Percentiles rank a stretch among this genome's conserved stretches.
phyloP scores from a whole-genome alignment of 2,797 vertebrate species.

The Halcyon smyrnensis region DNA sequence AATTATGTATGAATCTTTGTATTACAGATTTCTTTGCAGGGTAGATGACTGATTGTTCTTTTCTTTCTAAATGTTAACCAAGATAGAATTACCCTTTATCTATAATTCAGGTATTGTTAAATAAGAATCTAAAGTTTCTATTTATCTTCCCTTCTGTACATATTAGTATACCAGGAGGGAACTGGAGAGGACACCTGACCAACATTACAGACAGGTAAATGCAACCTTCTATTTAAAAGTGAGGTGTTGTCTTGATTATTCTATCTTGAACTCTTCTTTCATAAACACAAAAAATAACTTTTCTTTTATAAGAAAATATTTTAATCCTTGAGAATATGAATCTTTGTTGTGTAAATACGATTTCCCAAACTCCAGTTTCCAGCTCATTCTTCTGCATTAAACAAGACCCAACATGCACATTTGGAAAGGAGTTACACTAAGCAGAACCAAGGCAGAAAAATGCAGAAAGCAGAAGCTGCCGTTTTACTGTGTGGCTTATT shows the following conservation, averaged over 20 bases:
- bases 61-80: background rate
- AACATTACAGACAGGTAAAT: slow-evolving; percentile 82
- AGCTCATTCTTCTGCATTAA: background rate
- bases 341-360: background rate
- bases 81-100: background rate
- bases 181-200: slow-evolving; percentile 87
- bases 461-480: background rate
- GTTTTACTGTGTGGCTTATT: background rate
- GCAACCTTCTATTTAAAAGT: background rate
- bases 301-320: background rate
- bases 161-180: slow-evolving; percentile 83
- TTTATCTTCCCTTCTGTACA: slow-evolving; percentile 37
- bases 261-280: background rate
- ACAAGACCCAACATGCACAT: background rate
- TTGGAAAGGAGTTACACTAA: background rate
- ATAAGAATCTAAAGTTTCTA: slow-evolving; percentile 16
- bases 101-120: background rate
- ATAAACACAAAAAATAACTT: background rate
- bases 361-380: background rate
- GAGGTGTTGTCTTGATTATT: background rate
- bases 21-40: background rate
- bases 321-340: background rate
- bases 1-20: background rate
- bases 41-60: background rate
- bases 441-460: background rate